These are phyloP conservation scores for Ceryle rudis DNA, from an alignment of 2,797 vertebrate genomes.

Conservation along the genomic window DNA sequence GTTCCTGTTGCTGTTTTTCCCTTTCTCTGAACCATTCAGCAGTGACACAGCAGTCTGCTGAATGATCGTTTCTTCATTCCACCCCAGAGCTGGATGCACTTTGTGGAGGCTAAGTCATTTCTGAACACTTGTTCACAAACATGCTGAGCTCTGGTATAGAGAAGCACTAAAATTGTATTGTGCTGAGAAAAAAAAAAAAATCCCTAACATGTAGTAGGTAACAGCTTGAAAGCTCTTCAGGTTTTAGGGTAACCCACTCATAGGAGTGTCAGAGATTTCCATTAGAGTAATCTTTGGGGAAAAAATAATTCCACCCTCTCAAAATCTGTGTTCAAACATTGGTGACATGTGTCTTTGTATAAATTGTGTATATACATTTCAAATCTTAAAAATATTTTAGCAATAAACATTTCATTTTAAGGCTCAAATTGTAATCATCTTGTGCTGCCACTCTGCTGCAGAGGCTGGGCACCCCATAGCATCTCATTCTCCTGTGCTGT, in stretches of 20 bases:
- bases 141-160: background rate
- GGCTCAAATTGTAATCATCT: constrained; percentile 48
- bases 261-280: constrained; percentile 28
- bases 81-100: background rate
- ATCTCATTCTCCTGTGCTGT: constrained; percentile 46
- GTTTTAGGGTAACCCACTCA: background rate
- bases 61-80: background rate
- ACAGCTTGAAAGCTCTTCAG: background rate
- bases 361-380: constrained; percentile 19
- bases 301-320: constrained; percentile 18
- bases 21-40: background rate
- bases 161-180: background rate
- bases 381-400: constrained; percentile 18
- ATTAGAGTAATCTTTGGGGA: background rate
- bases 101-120: background rate
- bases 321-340: constrained; percentile 36
- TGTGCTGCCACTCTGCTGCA: background rate
- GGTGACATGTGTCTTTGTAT: constrained; percentile 42
- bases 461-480: constrained; percentile 32
- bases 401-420: constrained; percentile 27
- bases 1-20: background rate
- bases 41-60: constrained; percentile 22
- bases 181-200: background rate
- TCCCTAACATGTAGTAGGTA: background rate
- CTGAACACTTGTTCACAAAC: background rate